Base-by-base conservation (phyloP, 2,113 vertebrate genomes). In the Ptilonorhynchus violaceus region DNA sequence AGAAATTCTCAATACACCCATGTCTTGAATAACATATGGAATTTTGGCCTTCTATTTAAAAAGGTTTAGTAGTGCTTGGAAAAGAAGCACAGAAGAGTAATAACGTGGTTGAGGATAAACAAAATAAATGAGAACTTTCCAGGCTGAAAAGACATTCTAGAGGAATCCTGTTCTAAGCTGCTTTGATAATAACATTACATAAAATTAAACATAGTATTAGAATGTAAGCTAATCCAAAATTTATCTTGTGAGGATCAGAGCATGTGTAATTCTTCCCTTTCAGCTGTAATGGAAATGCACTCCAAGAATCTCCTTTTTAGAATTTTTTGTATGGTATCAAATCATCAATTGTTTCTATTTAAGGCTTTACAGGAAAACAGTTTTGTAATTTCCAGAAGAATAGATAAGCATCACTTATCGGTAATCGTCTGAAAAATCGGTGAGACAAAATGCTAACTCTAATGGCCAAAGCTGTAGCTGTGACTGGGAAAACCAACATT, bases 331-430 rank as follows among this genome's bases (percentile, higher is more conserved):
- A 11, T 66, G 92, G 39, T 92, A 62, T 94, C 87, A 91, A 37
- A 35, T 90, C 47, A 92, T 95, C 78, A 92, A 59, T 85, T 92
- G 96, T 97, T 94, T 96, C 98, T 98, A 92, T 98, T 98, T 98
- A 98, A 98, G 98, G 97, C 94, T 97, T 97, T 95, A 96, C 98
- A 98, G 98, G 98, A 98, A 98, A 93, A 82, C 66, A 89, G 87
- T 60, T 90, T 90, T 88, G 92, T 96, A 55, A 96, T 98, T 98
- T 98, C 97, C 96, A 98, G 98, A 98, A 98, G 89, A 96, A 97
- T 97, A 89, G 98, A 98, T 98, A 96, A 94, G 75, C 88, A 97
- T 98, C 98, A 96, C 69, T 97, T 96, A 97, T 98, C 88, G 96
- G 98, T 98, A 98, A 98, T 98, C 97, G 4, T 79, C 95, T 93